A percentile compares a stretch with the other conserved stretches of the same genome.
phyloP scores from a whole-genome alignment of 2,888 invertebrate species.

The Heteromyza rotundicornis region DNA sequence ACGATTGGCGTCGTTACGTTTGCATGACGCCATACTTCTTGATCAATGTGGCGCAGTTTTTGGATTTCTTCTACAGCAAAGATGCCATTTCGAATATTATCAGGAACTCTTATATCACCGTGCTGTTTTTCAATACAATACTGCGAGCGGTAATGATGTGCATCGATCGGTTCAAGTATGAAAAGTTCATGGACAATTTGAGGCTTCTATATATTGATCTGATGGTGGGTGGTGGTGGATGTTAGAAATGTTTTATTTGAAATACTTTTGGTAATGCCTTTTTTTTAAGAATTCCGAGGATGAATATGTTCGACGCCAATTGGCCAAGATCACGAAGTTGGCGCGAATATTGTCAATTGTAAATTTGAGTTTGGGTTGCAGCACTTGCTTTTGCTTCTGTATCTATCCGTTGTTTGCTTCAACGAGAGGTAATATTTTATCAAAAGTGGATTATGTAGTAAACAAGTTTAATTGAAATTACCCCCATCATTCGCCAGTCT shows the following conservation, averaged over 20 bases:
- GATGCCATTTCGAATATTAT: conserved; percentile 46
- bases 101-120: conserved; percentile 48
- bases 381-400: too few relatives aligned
- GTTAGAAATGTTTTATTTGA: too few relatives aligned
- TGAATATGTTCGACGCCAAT: neutral
- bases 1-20: conserved; percentile 54
- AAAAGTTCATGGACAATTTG: conserved; percentile 41
- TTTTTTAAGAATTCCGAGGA: too few relatives aligned
- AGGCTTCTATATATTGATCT: conserved; percentile 20
- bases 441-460: too few relatives aligned
- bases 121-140: conserved; percentile 47
- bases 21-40: conserved; percentile 41
- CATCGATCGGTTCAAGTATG: conserved; percentile 41
- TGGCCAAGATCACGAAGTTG: too few relatives aligned
- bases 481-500: too few relatives aligned
- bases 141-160: conserved; percentile 40
- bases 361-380: too few relatives aligned
- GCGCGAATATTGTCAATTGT: too few relatives aligned
- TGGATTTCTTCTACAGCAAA: conserved; percentile 46
- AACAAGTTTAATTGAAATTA: too few relatives aligned
- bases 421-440: too few relatives aligned
- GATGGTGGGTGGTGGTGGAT: conserved; percentile 5
- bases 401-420: too few relatives aligned
- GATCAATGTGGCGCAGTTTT: conserved; percentile 43
- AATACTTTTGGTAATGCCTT: too few relatives aligned